Evolutionary conservation across 1,140 invertebrate genomes (phyloP).

Genomic region (Marisa cornuarietis): DNA sequence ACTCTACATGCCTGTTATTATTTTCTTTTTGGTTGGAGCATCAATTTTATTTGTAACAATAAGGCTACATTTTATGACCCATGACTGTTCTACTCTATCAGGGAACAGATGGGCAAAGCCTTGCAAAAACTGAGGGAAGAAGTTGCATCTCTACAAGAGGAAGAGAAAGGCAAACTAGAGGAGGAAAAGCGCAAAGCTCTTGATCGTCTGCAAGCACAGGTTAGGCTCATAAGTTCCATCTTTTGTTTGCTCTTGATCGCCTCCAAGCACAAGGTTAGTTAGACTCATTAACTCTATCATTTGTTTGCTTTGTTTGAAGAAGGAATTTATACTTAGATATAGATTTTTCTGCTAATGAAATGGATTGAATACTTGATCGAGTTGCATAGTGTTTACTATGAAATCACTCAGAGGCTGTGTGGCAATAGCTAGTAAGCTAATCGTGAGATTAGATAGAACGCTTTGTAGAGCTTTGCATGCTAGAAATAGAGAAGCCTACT

Average conservation of each 20-base stretch:
- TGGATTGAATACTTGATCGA: too few species aligned
- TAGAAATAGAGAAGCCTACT: too few species aligned
- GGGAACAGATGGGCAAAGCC: conserved; percentile 41
- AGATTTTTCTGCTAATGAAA: neutral
- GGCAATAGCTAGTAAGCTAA: too few species aligned
- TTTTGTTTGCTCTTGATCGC: too few species aligned
- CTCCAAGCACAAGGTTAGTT: too few species aligned
- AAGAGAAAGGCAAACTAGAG: conserved; percentile 52
- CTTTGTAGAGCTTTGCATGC: too few species aligned
- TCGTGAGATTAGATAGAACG: too few species aligned
- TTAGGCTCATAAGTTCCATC: neutral
- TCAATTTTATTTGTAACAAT: neutral
- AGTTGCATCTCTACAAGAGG: conserved; percentile 44
- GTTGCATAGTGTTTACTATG: too few species aligned
- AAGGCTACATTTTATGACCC: neutral
- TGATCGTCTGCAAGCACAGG: conserved; percentile 48
- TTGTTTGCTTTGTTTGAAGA: too few species aligned
- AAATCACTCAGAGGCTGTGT: too few species aligned
- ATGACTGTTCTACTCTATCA: conserved; percentile 19
- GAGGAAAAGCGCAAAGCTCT: conserved; percentile 51
- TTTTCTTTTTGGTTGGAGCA: conserved; percentile 2
- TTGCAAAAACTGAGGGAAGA: conserved; percentile 50
- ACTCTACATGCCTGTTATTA: neutral
- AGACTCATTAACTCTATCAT: too few species aligned
- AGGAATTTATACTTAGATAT: too few species aligned